Evolutionary conservation across 2,888 invertebrate species (phyloP).

Genomic region (Chalcosyrphus nemorum): DNA sequence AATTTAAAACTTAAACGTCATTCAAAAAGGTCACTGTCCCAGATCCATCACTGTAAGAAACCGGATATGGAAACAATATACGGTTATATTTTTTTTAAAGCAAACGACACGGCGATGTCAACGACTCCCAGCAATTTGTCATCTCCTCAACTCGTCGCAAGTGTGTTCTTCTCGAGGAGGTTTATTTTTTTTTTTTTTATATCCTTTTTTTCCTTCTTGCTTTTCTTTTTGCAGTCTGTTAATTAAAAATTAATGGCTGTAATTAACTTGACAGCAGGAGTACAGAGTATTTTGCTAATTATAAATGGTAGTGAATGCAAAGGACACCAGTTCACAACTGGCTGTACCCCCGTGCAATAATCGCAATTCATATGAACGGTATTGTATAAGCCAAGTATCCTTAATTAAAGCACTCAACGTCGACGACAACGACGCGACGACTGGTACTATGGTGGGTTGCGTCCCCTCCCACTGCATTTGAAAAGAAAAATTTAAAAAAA

Average conservation of each 20-base stretch:
- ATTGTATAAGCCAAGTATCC: conserved; percentile 31
- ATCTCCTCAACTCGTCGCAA: conserved; percentile 47
- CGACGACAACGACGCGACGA: background rate
- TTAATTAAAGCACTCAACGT: conserved; percentile 42
- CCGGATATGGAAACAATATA: conserved; percentile 39
- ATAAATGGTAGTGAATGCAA: conserved; percentile 41
- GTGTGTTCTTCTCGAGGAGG: conserved; percentile 29
- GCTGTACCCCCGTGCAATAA: conserved; percentile 20
- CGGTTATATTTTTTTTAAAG: background rate
- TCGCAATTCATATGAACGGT: conserved; percentile 9
- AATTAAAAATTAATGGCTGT: conserved; percentile 68
- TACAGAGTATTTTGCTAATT: conserved; percentile 50
- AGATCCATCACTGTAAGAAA: conserved; percentile 36
- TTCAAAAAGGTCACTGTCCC: conserved; percentile 38
- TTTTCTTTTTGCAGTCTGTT: conserved; percentile 45
- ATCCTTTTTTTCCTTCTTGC: conserved; percentile 6
- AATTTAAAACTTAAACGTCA: conserved; percentile 38
- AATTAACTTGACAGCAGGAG: conserved; percentile 57
- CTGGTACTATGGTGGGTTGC: background rate
- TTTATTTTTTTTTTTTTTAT: background rate
- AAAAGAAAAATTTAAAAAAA: background rate
- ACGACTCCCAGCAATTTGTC: conserved; percentile 52
- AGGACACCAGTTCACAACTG: background rate
- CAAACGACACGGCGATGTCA: conserved; percentile 44
- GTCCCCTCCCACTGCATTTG: background rate